Evolutionary conservation across 2,888 invertebrate species (phyloP).

Genomic region (Kuschelorhynchus macadamiae): DNA sequence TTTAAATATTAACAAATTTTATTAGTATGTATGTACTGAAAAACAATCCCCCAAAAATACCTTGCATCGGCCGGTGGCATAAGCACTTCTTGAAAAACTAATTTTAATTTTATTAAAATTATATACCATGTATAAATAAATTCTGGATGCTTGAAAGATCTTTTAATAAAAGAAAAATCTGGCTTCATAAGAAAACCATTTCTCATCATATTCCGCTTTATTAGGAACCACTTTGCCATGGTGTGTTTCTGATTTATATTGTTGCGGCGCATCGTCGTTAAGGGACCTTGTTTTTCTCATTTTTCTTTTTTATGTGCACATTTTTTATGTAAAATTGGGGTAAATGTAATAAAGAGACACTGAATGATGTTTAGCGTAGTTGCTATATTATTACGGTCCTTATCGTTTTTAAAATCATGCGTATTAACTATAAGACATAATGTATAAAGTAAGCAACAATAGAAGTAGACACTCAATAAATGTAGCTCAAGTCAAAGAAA

Average conservation of each 20-base stretch:
- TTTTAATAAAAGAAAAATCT: constrained; percentile 26
- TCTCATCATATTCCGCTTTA: constrained; percentile 41
- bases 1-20: neutral
- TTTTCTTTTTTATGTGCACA: constrained; percentile 38
- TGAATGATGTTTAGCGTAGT: constrained; percentile 1
- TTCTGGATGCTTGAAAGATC: neutral
- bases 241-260: constrained; percentile 40
- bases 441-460: no score
- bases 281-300: constrained; percentile 39
- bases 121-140: constrained; percentile 10
- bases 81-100: neutral
- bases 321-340: constrained; percentile 42
- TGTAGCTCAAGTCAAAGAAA: no score
- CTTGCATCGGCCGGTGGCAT: no score
- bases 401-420: neutral
- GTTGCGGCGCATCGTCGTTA: constrained; percentile 30
- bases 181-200: constrained; percentile 30
- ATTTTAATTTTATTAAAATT: neutral
- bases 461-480: no score
- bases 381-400: no score
- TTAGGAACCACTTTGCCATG: constrained; percentile 44
- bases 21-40: no score
- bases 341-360: constrained; percentile 26
- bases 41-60: no score
- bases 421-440: neutral